Percentiles rank a stretch among this genome's conserved stretches.
Evolutionary conservation across 2,797 vertebrate genomes (phyloP).

Genomic region (Schizopygopsis malacanthus): DNA sequence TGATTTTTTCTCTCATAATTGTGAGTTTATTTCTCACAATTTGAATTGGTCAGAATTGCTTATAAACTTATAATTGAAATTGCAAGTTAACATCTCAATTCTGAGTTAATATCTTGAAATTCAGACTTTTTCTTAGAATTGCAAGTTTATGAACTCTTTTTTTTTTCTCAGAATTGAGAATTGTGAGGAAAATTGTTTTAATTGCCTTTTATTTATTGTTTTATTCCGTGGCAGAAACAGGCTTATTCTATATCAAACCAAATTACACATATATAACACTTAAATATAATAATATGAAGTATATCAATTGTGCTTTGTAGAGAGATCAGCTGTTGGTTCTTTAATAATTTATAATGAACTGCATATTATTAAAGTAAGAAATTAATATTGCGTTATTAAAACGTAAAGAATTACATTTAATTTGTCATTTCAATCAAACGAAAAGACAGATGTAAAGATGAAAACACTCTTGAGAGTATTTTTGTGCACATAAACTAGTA

Average conservation of each 20-base stretch:
- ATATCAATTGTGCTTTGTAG: neutral
- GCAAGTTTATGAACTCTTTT: neutral
- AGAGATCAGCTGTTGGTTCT: neutral
- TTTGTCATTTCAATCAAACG: neutral
- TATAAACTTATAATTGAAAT: neutral
- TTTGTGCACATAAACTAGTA: neutral
- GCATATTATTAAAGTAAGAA: slow-evolving; percentile 31
- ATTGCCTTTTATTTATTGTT: too few species aligned
- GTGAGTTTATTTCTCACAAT: neutral
- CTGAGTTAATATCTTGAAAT: neutral
- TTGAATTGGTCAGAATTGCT: neutral
- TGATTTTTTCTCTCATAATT: neutral
- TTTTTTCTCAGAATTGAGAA: neutral
- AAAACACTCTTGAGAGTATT: neutral
- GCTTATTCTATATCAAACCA: neutral
- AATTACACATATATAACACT: neutral
- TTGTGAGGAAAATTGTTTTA: neutral
- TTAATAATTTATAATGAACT: neutral
- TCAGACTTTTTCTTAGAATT: too few species aligned
- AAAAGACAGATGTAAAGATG: neutral
- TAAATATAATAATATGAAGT: neutral
- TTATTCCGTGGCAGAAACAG: neutral
- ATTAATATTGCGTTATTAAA: neutral
- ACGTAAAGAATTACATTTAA: neutral
- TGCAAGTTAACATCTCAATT: neutral